A percentile compares a stretch with the other conserved stretches of the same genome.
Conservation (phyloP, 2,113 vertebrate genomes). For the Spea multiplicata region DNA sequence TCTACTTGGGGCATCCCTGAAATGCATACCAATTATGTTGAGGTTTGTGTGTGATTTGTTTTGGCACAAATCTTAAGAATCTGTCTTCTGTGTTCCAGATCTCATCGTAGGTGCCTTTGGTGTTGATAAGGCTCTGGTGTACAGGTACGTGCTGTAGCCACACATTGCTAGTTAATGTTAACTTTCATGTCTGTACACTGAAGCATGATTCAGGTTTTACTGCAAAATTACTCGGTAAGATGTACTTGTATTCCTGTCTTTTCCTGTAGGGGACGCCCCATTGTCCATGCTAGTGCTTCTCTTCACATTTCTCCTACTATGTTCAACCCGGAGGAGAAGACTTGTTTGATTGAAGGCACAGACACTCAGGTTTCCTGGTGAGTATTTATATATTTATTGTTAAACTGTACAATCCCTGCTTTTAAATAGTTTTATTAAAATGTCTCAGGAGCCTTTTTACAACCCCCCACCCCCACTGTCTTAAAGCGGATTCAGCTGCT, state of each 20-base stretch:
- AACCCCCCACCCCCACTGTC: too few relatives aligned
- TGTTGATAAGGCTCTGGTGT: conserved; percentile 78
- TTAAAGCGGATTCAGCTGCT: too few relatives aligned
- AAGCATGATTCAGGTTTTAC: background rate
- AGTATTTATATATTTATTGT: too few relatives aligned
- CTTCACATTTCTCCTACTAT: conserved; percentile 78
- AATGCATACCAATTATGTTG: too few relatives aligned
- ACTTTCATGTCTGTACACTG: background rate
- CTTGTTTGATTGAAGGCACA: conserved; percentile 62
- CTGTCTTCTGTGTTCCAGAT: conserved; percentile 61
- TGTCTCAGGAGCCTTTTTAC: too few relatives aligned
- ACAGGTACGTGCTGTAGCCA: conserved; percentile 68
- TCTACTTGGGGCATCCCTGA: too few relatives aligned
- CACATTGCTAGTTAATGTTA: background rate
- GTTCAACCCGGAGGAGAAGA: conserved; percentile 89
- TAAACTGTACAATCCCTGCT: too few relatives aligned
- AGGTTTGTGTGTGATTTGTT: too few relatives aligned
- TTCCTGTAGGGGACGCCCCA: conserved; percentile 78
- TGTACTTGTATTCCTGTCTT: background rate
- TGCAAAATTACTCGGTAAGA: background rate
- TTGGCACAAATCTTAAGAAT: too few relatives aligned
- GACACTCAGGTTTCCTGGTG: conserved; percentile 78
- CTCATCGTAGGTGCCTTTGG: conserved; percentile 90
- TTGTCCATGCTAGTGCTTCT: conserved; percentile 75
- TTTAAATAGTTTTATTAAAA: too few relatives aligned